Base-by-base conservation (phyloP, 1,140 invertebrate genomes). In the Hyles vespertilio region DNA sequence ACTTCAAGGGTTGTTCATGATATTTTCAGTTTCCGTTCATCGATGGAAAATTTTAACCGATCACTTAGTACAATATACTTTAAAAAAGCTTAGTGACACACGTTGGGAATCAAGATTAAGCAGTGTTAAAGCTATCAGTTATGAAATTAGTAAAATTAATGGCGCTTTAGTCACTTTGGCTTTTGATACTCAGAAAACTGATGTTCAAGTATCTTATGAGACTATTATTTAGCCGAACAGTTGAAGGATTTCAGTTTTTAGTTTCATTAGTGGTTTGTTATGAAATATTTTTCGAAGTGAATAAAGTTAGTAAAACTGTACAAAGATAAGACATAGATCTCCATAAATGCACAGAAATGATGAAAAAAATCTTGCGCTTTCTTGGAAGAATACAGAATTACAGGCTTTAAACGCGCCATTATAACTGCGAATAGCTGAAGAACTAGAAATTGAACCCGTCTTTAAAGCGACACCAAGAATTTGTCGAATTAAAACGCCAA, bases 361-460 rank as follows among this genome's bases (percentile, higher is more conserved):
- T 74, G 57, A 64, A 70, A 68, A 68, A 68, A 64, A 22, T 63
- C 51, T 57, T 59, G 57, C 52, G 51, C 3, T 67, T 64, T 74
- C 52, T 70, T 79, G 56, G 63, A 79, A 78, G 65, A 78, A 56
- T 72, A 68, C 58, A 65, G 68, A 65, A 70, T 73, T 63, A 60
- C 49, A 56, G 65, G 60, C 47, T 75, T 78, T 63, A 67, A 77
- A 69, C 65, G 58, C 61, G 62, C 65, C 48, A 64, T 73, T 68
- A 58, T 55, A 68, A 69, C 59, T 62, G 73, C 75, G 40, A 74
- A 66, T 69, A 57, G 63, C 66, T 53, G 56, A 69, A 64, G 69
- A 68, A 59, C 44, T 69, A 36, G 40, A 65, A 66, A 51, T 66
- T 53, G 66, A 66, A 66, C 63, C 65, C 63, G 65, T 61, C 44